These are phyloP conservation scores for Hedya salicella DNA, from an alignment of 2,888 invertebrate species.

Conservation along the genomic window DNA sequence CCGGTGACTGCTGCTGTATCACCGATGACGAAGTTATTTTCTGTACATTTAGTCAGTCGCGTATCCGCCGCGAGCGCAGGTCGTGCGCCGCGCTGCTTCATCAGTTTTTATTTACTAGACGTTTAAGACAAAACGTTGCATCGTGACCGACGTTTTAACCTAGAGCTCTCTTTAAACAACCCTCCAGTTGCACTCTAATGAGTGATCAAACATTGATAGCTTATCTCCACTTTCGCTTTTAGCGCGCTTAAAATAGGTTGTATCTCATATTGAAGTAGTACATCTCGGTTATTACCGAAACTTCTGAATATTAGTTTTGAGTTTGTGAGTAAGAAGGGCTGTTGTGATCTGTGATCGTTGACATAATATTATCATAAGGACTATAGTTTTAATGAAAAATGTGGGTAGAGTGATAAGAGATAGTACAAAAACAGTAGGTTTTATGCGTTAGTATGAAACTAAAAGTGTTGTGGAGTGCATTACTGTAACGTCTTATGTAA, in stretches of 20 bases:
- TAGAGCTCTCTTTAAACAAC: constrained; percentile 3
- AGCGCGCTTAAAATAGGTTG: constrained; percentile 32
- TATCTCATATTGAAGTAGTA: constrained; percentile 28
- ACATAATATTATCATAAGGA: constrained; percentile 3
- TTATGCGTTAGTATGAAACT: constrained; percentile 14
- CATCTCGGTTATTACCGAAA: constrained; percentile 11
- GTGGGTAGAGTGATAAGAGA: constrained; percentile 51
- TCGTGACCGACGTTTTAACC: constrained; percentile 4
- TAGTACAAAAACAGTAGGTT: constrained; percentile 8
- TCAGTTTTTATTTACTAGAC: constrained; percentile 45
- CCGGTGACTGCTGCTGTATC: constrained; percentile 78
- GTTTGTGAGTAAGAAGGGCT: neutral
- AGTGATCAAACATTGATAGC: constrained; percentile 31
- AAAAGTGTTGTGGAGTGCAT: constrained; percentile 13
- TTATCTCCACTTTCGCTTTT: constrained; percentile 19
- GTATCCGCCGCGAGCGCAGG: constrained; percentile 78
- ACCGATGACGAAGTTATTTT: constrained; percentile 83
- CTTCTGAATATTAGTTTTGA: constrained; percentile 16
- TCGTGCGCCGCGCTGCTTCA: constrained; percentile 56
- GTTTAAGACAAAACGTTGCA: constrained; percentile 46
- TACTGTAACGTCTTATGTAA: constrained; percentile 28
- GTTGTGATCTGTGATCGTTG: constrained; percentile 13
- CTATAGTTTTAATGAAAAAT: constrained; percentile 45
- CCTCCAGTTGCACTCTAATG: constrained; percentile 6
- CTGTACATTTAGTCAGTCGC: constrained; percentile 83